Evolutionary conservation across 1,140 invertebrate species (phyloP).

Genomic region (Bombus balteatus): DNA sequence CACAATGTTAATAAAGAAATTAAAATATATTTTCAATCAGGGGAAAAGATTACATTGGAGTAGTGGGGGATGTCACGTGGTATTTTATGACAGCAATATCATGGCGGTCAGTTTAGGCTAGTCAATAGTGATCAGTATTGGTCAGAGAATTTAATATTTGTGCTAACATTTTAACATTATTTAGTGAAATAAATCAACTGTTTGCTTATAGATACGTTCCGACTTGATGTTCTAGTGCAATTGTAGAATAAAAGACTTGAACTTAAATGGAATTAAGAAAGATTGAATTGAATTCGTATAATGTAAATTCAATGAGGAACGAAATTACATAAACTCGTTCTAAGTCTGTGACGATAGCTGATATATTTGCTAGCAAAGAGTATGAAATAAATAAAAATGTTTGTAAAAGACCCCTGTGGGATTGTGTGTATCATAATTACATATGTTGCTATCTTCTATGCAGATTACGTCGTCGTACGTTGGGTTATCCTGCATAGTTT

Average conservation of each 20-base stretch:
- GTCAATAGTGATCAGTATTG: constrained; percentile 35
- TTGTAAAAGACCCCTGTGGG: constrained; percentile 93
- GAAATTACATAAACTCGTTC: constrained; percentile 33
- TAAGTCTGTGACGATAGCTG: constrained; percentile 26
- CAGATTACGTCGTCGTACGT: constrained; percentile 94
- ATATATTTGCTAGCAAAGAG: constrained; percentile 22
- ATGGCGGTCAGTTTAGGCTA: constrained; percentile 43
- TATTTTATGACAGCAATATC: constrained; percentile 4
- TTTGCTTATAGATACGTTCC: background rate
- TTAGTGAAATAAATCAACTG: constrained; percentile 19
- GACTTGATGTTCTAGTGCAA: constrained; percentile 14
- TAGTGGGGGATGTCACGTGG: constrained; percentile 22
- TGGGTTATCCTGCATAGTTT: constrained; percentile 94
- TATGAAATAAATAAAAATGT: constrained; percentile 76
- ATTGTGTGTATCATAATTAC: constrained; percentile 93
- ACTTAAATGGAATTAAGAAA: constrained; percentile 10
- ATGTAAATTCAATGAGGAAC: constrained; percentile 39
- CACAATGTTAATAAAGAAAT: background rate
- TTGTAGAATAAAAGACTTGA: constrained; percentile 22
- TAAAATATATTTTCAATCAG: background rate
- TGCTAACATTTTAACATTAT: constrained; percentile 2
- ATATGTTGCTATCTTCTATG: constrained; percentile 93
- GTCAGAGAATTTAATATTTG: background rate
- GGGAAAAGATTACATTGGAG: background rate
- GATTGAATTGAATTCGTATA: background rate